phyloP scores from a whole-genome alignment of 2,797 vertebrate species.

The Poecilia velifera region DNA sequence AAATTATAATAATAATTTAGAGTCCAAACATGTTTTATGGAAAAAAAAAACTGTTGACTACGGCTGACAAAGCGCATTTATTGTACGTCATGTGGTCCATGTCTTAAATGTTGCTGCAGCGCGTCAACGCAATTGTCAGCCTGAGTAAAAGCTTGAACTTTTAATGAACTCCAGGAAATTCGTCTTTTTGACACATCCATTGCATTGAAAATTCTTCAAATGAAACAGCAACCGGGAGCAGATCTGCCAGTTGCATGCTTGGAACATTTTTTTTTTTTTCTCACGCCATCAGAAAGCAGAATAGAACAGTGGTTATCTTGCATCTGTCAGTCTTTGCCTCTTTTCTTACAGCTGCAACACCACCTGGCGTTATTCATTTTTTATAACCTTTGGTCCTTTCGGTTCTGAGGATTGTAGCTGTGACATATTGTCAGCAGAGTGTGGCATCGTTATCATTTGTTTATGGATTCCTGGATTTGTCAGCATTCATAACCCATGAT shows the following conservation, averaged over 20 bases:
- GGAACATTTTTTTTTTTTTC: background rate
- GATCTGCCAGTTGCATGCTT: background rate
- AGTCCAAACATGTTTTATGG: background rate
- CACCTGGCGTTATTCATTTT: background rate
- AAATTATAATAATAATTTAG: background rate
- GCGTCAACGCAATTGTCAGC: background rate
- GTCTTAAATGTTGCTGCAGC: background rate
- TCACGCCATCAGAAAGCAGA: background rate
- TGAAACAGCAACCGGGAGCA: background rate
- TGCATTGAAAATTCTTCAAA: background rate
- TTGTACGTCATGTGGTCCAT: background rate
- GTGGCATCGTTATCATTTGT: background rate
- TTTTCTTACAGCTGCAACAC: background rate
- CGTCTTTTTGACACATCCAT: background rate
- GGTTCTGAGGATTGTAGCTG: background rate
- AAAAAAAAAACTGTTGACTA: background rate
- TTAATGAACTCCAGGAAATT: background rate
- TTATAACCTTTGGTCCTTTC: background rate
- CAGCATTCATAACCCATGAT: background rate
- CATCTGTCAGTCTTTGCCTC: background rate
- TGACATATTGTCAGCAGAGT: background rate
- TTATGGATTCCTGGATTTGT: background rate
- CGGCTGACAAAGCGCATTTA: background rate
- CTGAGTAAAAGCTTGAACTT: background rate
- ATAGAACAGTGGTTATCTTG: background rate